Evolutionary conservation across 2,797 vertebrate species (phyloP), one percentile per base, ranked within the genome.

Genomic region (Eremophila alpestris): DNA sequence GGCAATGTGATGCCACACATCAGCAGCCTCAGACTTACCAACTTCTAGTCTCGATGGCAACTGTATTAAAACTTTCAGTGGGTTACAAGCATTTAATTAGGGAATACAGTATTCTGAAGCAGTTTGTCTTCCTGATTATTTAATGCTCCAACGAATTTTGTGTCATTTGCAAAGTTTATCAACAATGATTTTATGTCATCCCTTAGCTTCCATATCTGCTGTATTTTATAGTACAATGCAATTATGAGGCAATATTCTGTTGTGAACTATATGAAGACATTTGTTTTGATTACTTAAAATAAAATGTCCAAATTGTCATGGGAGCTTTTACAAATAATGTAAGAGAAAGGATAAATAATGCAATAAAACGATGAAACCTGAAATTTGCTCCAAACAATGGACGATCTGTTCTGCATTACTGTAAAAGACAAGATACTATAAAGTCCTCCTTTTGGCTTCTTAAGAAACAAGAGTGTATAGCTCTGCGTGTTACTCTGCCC

Each of bases 261-360:
- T 81, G n/a, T 80, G n/a, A 43, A 24, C n/a, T 71, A 23, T 78
- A 60, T 75, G 73, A 91, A 86, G 23, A 85, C 20, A 59, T 86
- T 93, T 88, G 7, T 81, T 94, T 85, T 75, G 26, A 21, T 75
- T 86, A 83, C n/a, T 62, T 71, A 46, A 80, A 89, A 87, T 58
- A 59, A 91, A 81, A 63, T 38, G 49, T 7, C 10, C 32, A 67
- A 45, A 80, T 82, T 73, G 12, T 62, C 69, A 62, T 16, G 32
- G 26, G 27, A 49, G 4, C 3, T 84, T 59, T 85, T 32, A 85
- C 16, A 89, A 89, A 67, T 67, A 77, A 60, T 43, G 17, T 13
- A 54, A 79, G 93, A 79, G 23, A 73, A 87, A 80, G 6, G 32
- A 56, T 18, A 87, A 82, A 63, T 54, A 84, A 69, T n/a, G 11